Conservation (phyloP, 2,888 invertebrate genomes). For the Falcaria lacertinaria region DNA sequence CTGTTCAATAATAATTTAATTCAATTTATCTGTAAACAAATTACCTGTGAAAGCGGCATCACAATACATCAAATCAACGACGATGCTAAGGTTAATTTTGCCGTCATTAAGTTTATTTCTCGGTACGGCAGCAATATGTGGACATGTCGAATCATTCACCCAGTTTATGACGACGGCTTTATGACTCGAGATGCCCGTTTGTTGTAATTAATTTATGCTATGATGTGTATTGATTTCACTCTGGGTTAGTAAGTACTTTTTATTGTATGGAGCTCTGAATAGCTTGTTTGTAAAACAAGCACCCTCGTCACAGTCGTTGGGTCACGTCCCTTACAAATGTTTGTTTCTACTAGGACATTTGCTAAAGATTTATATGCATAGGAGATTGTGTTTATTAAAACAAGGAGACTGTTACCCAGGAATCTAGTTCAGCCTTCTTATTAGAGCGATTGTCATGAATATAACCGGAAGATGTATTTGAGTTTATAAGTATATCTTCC, state of each 20-base stretch:
- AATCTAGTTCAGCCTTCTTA: too few species aligned
- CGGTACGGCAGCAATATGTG: constrained; percentile 49
- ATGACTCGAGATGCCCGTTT: constrained; percentile 34
- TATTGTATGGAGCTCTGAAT: constrained; percentile 5
- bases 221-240: constrained; percentile 22
- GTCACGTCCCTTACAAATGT: neutral
- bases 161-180: constrained; percentile 59
- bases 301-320: neutral
- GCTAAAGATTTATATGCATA: neutral
- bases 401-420: neutral
- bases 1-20: neutral
- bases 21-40: constrained; percentile 6
- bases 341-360: neutral
- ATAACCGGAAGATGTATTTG: too few species aligned
- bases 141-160: constrained; percentile 65
- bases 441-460: too few species aligned
- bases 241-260: constrained; percentile 5
- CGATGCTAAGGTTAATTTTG: constrained; percentile 59
- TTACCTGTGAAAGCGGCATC: constrained; percentile 13
- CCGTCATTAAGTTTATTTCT: constrained; percentile 50
- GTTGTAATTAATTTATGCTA: constrained; percentile 46
- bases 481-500: too few species aligned
- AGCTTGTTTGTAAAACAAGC: neutral
- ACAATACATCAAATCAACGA: constrained; percentile 12
- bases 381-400: neutral